These are phyloP conservation scores for Ferrisia virgata DNA, from an alignment of 2,888 invertebrate genomes.

Conservation along the genomic window DNA sequence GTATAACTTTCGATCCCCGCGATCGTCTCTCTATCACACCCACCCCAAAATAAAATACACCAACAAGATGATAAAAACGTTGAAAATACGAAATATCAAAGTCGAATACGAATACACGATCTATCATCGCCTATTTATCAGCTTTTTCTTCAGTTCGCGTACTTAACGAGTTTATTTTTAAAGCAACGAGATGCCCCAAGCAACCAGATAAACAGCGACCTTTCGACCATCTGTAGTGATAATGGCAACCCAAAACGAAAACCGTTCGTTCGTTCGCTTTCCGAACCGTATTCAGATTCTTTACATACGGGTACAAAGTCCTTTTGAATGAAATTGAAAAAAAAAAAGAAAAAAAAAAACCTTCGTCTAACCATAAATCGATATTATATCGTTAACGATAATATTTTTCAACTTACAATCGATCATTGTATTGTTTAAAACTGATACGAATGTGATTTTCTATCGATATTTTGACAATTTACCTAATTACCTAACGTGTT, in stretches of 20 bases:
- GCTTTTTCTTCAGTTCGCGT: background rate
- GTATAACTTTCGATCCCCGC: background rate
- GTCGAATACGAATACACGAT: background rate
- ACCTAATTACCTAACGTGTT: background rate
- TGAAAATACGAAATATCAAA: slow-evolving; percentile 12
- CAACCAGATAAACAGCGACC: slow-evolving; percentile 28
- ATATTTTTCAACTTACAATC: background rate
- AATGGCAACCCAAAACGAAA: background rate
- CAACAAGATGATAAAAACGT: background rate
- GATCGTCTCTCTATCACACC: background rate
- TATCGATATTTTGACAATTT: background rate
- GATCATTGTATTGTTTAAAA: background rate
- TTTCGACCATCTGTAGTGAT: slow-evolving; percentile 7
- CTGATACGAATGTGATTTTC: background rate
- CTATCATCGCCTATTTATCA: slow-evolving; percentile 16
- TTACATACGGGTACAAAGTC: background rate
- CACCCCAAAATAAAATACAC: background rate
- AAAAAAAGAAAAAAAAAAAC: no score
- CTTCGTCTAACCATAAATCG: background rate
- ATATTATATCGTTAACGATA: background rate
- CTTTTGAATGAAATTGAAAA: slow-evolving; percentile 1
- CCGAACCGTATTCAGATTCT: background rate
- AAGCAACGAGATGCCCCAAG: background rate
- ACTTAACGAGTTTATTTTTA: slow-evolving; percentile 29
- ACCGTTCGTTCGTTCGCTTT: background rate